Base-by-base conservation (phyloP, 2,113 vertebrate genomes). In the Acanthisitta chloris region DNA sequence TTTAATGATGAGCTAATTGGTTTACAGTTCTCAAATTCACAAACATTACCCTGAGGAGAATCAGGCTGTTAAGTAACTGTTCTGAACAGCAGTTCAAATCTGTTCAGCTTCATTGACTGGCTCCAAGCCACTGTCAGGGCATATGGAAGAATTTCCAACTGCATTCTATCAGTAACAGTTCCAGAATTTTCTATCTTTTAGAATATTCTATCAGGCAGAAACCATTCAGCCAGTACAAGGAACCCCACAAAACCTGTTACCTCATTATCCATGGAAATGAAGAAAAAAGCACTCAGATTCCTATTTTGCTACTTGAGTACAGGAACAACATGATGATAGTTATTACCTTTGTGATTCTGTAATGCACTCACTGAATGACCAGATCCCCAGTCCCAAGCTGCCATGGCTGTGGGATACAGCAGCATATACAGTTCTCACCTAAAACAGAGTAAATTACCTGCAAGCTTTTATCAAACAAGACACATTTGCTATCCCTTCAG, bases 1-100 rank as follows among this genome's bases (percentile, higher is more conserved):
- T 58, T 78, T 67, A 46, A 45, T 42, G 51, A 48, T 0, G 0
- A 79, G 43, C 34, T 64, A 38, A n/a, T 15, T 48, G 20, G 28
- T 72, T 88, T 69, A 45, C 36, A 88, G 2, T 31, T 69, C 71
- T 57, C 45, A 26, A 76, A 55, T 8, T 69, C 71, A 79, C 62
- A 72, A 86, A 58, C 25, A 6, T 45, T 42, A 42, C 43, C 19
- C 8, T 5, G 2, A 29, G 55, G 24, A 81, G 81, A 94, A 64
- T 57, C 26, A 48, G 45, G 64, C 42, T 83, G 82, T 78, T 86
- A 93, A 70, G 80, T 77, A 93, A 92, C 86, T 51, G 43, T 55
- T 93, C 71, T 51, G 46, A 92, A 71, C 55, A 90, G 64, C 73
- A 87, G 46, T 28, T 83, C 49, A 29, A n/a, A 73, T 88, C 34